Conservation (phyloP, 2,888 invertebrate genomes). For the Campoplex nolae region DNA sequence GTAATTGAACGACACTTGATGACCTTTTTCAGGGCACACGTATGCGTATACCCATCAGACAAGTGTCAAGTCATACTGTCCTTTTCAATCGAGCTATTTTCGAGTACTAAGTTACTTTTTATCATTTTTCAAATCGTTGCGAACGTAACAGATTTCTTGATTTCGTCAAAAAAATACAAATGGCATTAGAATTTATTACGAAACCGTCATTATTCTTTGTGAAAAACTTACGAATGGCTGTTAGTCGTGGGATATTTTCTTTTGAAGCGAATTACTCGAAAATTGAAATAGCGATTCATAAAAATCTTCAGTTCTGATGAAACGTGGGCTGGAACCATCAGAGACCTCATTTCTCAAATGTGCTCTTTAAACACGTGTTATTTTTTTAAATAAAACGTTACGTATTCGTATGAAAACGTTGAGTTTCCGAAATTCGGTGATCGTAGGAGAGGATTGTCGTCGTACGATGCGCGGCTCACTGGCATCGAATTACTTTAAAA, state of each 20-base stretch:
- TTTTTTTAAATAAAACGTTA: too few species aligned
- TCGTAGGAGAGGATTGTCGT: too few species aligned
- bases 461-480: too few species aligned
- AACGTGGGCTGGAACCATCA: neutral
- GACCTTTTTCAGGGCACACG: neutral
- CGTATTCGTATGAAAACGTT: too few species aligned
- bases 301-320: neutral
- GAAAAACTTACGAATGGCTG: too few species aligned
- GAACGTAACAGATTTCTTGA: neutral
- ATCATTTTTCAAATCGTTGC: too few species aligned
- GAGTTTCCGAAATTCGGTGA: too few species aligned
- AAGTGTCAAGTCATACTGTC: neutral
- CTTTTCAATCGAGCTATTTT: neutral
- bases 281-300: neutral
- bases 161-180: too few species aligned
- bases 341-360: too few species aligned
- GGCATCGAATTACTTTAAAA: constrained; percentile 45
- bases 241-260: neutral
- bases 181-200: too few species aligned
- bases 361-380: too few species aligned
- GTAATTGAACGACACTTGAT: constrained; percentile 57
- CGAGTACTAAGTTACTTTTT: neutral
- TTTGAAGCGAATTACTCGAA: neutral
- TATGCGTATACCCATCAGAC: neutral
- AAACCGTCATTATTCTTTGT: too few species aligned